These are phyloP conservation scores for Orientallactaga sibirica DNA, from an alignment of 2,797 vertebrate genomes.

Conservation along the genomic window DNA sequence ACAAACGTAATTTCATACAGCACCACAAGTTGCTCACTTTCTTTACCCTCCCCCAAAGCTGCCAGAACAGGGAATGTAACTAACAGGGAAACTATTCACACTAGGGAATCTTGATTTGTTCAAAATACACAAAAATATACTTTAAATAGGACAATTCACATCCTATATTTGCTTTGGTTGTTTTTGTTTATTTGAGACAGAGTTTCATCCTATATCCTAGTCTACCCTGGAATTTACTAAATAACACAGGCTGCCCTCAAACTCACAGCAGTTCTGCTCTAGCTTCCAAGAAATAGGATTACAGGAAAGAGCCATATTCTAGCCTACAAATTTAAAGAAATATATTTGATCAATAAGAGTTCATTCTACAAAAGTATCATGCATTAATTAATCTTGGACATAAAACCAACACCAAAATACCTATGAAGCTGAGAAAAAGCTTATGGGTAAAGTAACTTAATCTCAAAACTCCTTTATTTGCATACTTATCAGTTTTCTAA, in stretches of 20 bases:
- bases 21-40: conserved; percentile 18
- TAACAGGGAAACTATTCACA: conserved; percentile 27
- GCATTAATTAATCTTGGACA: conserved; percentile 24
- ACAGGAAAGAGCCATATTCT: background rate
- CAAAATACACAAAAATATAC: conserved; percentile 47
- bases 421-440: conserved; percentile 3
- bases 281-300: background rate
- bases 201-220: background rate
- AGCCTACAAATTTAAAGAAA: conserved; percentile 22
- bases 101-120: conserved; percentile 17
- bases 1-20: background rate
- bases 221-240: background rate
- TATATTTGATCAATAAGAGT: background rate
- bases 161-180: background rate
- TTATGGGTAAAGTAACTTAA: conserved; percentile 47
- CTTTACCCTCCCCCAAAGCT: conserved; percentile 32
- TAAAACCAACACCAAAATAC: conserved; percentile 1
- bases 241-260: background rate
- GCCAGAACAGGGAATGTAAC: background rate
- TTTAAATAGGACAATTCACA: background rate
- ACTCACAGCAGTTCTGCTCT: background rate
- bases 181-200: background rate
- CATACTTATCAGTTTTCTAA: conserved; percentile 48
- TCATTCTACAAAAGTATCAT: background rate
- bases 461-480: conserved; percentile 7